phyloP scores from a whole-genome alignment of 2,797 vertebrate species.

The Melopsittacus undulatus region DNA sequence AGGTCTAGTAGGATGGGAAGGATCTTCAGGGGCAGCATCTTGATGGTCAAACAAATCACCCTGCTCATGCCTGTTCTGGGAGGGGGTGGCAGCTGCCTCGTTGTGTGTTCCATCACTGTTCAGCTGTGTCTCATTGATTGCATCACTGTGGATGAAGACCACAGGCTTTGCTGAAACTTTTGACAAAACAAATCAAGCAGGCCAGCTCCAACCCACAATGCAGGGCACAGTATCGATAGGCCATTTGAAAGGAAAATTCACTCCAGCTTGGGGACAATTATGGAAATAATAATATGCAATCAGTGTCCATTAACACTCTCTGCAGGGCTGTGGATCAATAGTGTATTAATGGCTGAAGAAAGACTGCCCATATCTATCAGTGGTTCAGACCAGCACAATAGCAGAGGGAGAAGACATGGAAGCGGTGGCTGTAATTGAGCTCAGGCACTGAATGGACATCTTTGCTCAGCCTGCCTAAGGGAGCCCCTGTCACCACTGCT shows the following conservation, averaged over 20 bases:
- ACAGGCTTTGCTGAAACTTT: conserved; percentile 22
- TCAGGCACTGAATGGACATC: neutral
- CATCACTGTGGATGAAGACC: conserved; percentile 4
- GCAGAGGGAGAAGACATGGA: neutral
- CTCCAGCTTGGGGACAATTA: conserved; percentile 63
- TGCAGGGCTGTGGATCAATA: conserved; percentile 54
- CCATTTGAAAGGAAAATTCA: conserved; percentile 62
- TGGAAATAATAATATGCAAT: conserved; percentile 70
- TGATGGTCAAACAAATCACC: neutral
- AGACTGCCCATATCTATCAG: neutral
- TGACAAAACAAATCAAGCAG: conserved; percentile 46
- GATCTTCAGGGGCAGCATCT: neutral
- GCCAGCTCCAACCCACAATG: conserved; percentile 5
- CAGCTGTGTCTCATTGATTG: neutral
- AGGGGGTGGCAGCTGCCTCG: neutral
- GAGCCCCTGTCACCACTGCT: neutral
- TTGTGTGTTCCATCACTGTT: neutral
- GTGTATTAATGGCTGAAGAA: conserved; percentile 53
- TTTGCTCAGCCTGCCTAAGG: neutral
- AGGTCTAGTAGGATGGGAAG: neutral
- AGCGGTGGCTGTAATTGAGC: neutral
- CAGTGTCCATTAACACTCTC: conserved; percentile 62
- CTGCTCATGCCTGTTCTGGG: neutral
- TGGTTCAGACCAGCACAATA: neutral
- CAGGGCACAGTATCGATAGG: neutral